Evolutionary conservation across 2,888 invertebrate genomes (phyloP), one percentile per base, ranked within the genome.

Genomic region (Bellardia pandia): DNA sequence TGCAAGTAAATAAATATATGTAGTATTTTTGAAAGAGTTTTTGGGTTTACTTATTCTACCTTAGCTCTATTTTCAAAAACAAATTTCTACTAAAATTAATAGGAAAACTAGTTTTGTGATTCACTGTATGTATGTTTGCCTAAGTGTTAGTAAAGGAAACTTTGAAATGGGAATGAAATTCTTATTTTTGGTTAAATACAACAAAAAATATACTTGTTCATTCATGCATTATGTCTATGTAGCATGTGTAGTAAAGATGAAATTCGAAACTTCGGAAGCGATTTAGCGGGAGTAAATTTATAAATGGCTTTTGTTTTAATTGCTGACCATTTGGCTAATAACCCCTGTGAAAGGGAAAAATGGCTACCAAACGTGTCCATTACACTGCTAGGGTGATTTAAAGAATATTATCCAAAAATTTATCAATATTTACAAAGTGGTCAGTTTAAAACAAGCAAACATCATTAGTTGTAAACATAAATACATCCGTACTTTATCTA

Each of bases 291-390:
- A 48, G 75, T 71, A 78, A 82, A 78, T 48, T 37, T 53, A 86
- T 86, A 82, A 83, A 79, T 78, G 78, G 83, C 53, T 79, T 86
- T 83, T 71, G 69, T 78, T 56, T 86, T 83, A 86, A 83, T 86
- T 83, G 78, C 75, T 83, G 78, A 66, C 78, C 78, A 75, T 71
- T 71, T 58, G n/a, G 69, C 53, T 69, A 56, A 62, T 86, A 86
- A 86, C 71, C 64, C 75, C 42, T 30, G n/a, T 40, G 40, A 80
- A 69, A 13, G 42, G 48, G n/a, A n/a, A 77, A 37, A 4, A 37
- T 37, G 37, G 37, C 40, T 74, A 56, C 48, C n/a, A 74, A 74
- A 84, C 84, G 86, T 85, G 84, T 80, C 81, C 40, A 60, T 77
- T 33, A 45, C 68, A 14, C 33, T 69, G 66, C 74, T 74, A 68